These are phyloP conservation scores for Nymphalis io DNA, from an alignment of 1,140 invertebrate genomes.

Conservation along the genomic window DNA sequence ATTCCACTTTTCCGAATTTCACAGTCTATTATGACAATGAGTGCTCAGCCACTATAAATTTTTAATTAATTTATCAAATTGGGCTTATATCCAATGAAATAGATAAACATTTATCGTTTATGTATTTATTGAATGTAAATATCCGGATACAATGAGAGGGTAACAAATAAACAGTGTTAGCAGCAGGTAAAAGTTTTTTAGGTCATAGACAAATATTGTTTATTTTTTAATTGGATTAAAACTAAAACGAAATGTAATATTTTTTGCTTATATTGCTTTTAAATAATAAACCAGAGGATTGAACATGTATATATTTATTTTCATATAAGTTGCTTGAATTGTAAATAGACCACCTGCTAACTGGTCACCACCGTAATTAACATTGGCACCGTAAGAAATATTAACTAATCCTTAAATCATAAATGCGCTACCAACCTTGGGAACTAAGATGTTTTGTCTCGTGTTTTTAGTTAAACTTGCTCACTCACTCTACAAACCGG, in stretches of 20 bases:
- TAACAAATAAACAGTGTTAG: not conserved
- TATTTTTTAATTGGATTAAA: not conserved
- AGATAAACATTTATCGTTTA: conserved; percentile 1
- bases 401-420: too few species aligned
- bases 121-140: not conserved
- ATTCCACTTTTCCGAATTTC: not conserved
- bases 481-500: too few species aligned
- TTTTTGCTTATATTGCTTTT: too few species aligned
- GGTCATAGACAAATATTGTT: not conserved
- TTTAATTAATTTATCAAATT: not conserved
- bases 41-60: not conserved
- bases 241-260: not conserved
- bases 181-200: not conserved
- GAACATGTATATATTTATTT: too few species aligned
- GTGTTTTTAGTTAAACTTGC: too few species aligned
- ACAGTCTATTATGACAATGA: not conserved
- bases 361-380: too few species aligned
- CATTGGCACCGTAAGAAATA: too few species aligned
- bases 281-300: too few species aligned
- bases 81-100: not conserved
- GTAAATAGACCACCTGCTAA: too few species aligned
- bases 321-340: too few species aligned
- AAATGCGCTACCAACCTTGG: too few species aligned
- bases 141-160: not conserved
- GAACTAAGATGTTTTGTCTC: too few species aligned